Conservation (phyloP, 2,797 vertebrate species). For the Pangasius mekongensis region DNA sequence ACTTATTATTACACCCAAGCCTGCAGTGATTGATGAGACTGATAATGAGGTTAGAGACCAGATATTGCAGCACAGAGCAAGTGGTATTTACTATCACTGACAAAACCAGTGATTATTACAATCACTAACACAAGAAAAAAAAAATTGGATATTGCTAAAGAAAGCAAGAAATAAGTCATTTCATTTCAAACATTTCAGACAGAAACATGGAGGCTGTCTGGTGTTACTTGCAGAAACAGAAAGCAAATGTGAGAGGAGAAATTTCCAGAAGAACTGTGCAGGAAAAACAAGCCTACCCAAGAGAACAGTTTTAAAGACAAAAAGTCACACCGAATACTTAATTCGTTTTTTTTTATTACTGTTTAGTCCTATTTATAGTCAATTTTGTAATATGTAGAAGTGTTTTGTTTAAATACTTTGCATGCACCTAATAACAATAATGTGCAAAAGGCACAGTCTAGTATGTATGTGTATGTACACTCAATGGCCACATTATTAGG, state of each 20-base stretch:
- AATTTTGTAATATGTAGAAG: neutral
- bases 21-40: constrained; percentile 42
- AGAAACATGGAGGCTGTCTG: neutral
- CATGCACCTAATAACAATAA: neutral
- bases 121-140: neutral
- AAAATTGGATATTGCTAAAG: neutral
- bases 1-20: constrained; percentile 44
- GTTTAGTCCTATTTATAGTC: neutral
- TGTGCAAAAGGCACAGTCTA: neutral
- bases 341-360: neutral
- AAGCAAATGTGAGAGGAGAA: neutral
- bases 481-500: neutral
- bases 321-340: neutral
- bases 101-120: neutral
- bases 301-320: neutral
- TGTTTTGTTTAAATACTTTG: neutral
- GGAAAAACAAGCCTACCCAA: neutral
- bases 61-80: neutral
- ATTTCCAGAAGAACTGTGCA: neutral
- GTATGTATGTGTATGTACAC: neutral
- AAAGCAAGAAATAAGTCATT: neutral
- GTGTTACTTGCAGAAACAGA: neutral
- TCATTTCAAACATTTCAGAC: neutral
- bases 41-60: constrained; percentile 38
- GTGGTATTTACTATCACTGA: neutral